Conservation (phyloP, 2,797 vertebrate genomes). For the Poliocrania exsul region DNA sequence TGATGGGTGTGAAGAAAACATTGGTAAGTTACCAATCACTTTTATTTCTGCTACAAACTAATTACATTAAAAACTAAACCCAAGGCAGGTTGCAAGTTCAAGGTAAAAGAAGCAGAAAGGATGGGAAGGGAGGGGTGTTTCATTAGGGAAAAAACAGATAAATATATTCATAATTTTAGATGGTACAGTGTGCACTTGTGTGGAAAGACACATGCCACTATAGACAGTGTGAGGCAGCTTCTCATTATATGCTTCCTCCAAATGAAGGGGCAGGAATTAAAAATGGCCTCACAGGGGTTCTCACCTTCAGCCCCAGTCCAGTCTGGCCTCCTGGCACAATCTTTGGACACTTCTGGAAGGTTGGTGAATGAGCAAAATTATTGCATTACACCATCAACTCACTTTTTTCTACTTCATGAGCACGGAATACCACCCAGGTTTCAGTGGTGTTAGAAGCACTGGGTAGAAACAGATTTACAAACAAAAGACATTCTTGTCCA, state of each 20-base stretch:
- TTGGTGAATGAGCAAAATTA: neutral
- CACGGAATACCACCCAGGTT: neutral
- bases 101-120: conserved; percentile 16
- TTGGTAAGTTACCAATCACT: conserved; percentile 41
- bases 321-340: neutral
- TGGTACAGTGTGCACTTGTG: neutral
- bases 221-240: neutral
- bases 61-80: conserved; percentile 54
- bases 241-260: neutral
- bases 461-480: neutral
- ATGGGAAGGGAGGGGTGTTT: neutral
- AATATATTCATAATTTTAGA: neutral
- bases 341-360: neutral
- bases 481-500: neutral
- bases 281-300: neutral
- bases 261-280: neutral
- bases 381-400: neutral
- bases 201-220: neutral
- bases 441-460: neutral
- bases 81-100: conserved; percentile 8
- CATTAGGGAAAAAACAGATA: conserved; percentile 1
- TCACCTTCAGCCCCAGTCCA: neutral
- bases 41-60: conserved; percentile 60
- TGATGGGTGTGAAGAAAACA: conserved; percentile 46
- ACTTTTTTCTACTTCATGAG: neutral